These are phyloP conservation scores for Dynastes grantii DNA, from an alignment of 2,888 invertebrate genomes.

Conservation along the genomic window DNA sequence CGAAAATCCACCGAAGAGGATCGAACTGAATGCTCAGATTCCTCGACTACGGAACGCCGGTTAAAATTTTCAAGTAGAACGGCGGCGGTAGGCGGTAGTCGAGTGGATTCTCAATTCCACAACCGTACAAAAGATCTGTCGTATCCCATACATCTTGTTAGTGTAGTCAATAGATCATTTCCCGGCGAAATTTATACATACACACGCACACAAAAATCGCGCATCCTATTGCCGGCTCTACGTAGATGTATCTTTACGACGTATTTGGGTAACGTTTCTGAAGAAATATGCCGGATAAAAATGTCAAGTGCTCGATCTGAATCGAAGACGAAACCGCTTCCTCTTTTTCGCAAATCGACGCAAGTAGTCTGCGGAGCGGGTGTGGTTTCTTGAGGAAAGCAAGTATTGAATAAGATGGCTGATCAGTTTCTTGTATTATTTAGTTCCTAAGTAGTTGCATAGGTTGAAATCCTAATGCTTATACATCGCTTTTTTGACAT, in stretches of 20 bases:
- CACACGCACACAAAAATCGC: neutral
- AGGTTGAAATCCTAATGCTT: too few species aligned
- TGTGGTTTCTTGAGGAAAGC: neutral
- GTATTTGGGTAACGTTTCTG: neutral
- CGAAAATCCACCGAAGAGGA: slow-evolving; percentile 28
- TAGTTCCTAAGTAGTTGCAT: too few species aligned
- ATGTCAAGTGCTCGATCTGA: slow-evolving; percentile 1
- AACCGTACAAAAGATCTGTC: slow-evolving; percentile 24
- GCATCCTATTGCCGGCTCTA: neutral
- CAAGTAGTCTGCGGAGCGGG: neutral
- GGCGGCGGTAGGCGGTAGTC: neutral
- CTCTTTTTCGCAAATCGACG: neutral
- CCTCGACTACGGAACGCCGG: slow-evolving; percentile 12
- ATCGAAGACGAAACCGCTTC: slow-evolving; percentile 1
- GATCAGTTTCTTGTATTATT: too few species aligned
- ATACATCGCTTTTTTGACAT: too few species aligned
- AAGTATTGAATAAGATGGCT: neutral
- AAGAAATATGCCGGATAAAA: neutral
- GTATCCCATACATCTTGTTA: slow-evolving; percentile 30
- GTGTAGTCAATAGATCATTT: slow-evolving; percentile 33
- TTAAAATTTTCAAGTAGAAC: slow-evolving; percentile 27
- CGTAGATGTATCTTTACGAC: neutral
- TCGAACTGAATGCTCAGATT: slow-evolving; percentile 35
- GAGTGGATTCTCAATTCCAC: slow-evolving; percentile 24
- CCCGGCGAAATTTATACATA: slow-evolving; percentile 1